These are phyloP conservation scores for Diadophis punctatus DNA, from an alignment of 2,113 vertebrate species.

Conservation along the genomic window DNA sequence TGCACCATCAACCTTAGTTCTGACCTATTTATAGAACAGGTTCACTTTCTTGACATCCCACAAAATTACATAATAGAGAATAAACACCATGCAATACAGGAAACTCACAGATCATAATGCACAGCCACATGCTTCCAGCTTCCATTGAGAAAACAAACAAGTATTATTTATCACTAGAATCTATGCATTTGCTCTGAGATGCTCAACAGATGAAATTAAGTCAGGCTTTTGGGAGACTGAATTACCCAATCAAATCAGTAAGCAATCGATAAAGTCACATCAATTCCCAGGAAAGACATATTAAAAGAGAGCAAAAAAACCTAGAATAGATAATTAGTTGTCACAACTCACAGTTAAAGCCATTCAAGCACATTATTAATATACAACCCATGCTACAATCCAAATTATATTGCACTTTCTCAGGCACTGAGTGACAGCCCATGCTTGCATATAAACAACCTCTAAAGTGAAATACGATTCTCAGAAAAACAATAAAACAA, in stretches of 20 bases:
- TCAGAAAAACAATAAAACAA: background rate
- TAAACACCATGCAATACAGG: background rate
- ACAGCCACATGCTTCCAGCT: background rate
- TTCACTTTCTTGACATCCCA: background rate
- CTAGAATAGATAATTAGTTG: background rate
- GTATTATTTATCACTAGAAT: background rate
- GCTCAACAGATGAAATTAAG: background rate
- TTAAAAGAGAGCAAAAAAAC: background rate
- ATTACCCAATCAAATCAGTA: background rate
- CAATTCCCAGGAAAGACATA: background rate
- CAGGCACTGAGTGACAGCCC: background rate
- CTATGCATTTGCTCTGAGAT: background rate
- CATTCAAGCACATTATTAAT: background rate
- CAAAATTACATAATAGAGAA: background rate
- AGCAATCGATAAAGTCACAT: background rate
- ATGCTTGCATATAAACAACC: background rate
- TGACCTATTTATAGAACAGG: background rate
- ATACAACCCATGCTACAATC: background rate
- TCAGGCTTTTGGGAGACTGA: background rate
- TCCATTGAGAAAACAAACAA: background rate
- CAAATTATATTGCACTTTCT: background rate
- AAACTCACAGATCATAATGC: background rate
- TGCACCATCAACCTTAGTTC: background rate
- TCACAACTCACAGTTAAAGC: background rate
- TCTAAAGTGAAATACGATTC: background rate